Evolutionary conservation across 2,113 vertebrate species (phyloP).

Genomic region (Boleophthalmus pectinirostris): DNA sequence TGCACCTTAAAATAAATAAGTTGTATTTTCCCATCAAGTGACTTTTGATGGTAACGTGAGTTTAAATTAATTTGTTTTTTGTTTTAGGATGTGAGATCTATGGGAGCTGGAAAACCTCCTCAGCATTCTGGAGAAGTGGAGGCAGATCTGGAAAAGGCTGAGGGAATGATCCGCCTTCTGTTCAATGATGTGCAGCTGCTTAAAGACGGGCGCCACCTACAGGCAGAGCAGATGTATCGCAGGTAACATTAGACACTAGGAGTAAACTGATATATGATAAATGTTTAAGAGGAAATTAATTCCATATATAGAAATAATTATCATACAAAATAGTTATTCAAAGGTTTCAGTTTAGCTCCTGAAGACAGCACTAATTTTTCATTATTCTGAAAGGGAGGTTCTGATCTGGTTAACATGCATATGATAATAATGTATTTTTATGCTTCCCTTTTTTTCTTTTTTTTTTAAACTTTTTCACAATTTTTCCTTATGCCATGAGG

Average conservation of each 20-base stretch:
- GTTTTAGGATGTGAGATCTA: constrained; percentile 83
- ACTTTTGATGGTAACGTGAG: too few relatives aligned
- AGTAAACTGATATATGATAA: neutral
- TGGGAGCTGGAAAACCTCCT: constrained; percentile 78
- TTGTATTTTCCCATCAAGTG: neutral
- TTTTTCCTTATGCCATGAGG: neutral
- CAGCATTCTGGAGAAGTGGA: constrained; percentile 84
- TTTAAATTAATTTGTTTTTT: neutral
- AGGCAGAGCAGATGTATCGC: constrained; percentile 96
- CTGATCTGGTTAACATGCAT: too few relatives aligned
- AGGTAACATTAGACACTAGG: constrained; percentile 73
- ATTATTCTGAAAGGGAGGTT: too few relatives aligned
- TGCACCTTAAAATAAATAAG: neutral
- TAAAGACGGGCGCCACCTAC: constrained; percentile 93
- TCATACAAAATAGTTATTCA: too few relatives aligned
- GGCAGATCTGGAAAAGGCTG: constrained; percentile 88
- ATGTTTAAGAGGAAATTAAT: neutral
- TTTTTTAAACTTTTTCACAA: neutral
- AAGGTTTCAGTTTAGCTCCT: too few relatives aligned
- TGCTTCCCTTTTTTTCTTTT: neutral
- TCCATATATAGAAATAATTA: neutral
- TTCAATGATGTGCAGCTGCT: constrained; percentile 93
- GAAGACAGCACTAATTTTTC: too few relatives aligned
- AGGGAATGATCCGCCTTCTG: constrained; percentile 87
- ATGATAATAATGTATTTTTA: neutral